Evolutionary conservation across 2,888 invertebrate genomes (phyloP).

Genomic region (Dimorphilus gyrociliatus): DNA sequence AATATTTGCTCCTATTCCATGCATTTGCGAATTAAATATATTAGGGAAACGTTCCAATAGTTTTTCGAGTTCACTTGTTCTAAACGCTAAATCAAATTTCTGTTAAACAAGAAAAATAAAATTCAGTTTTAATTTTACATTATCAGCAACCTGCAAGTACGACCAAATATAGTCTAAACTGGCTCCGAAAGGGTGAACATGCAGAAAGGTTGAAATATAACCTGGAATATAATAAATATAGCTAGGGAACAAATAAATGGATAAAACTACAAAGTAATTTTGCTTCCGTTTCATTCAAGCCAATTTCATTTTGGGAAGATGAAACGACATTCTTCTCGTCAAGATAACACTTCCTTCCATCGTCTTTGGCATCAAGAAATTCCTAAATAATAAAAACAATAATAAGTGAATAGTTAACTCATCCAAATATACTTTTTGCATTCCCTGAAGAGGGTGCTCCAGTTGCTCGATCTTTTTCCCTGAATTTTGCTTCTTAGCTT

Average conservation of each 20-base stretch:
- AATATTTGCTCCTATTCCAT: conserved; percentile 67
- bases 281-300: too few relatives aligned
- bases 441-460: conserved; percentile 45
- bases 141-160: conserved; percentile 72
- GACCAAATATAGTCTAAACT: conserved; percentile 75
- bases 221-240: conserved; percentile 28
- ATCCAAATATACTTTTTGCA: conserved; percentile 40
- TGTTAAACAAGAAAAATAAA: too few relatives aligned
- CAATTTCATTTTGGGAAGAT: too few relatives aligned
- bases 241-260: background rate
- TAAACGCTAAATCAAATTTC: conserved; percentile 53
- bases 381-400: too few relatives aligned
- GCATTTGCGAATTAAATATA: conserved; percentile 60
- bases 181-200: conserved; percentile 82
- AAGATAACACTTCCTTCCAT: too few relatives aligned
- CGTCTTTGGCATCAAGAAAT: too few relatives aligned
- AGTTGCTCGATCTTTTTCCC: conserved; percentile 64
- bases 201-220: conserved; percentile 69
- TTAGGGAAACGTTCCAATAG: conserved; percentile 58
- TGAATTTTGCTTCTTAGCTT: conserved; percentile 58
- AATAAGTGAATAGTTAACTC: too few relatives aligned
- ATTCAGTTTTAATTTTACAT: too few relatives aligned
- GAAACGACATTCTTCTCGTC: too few relatives aligned
- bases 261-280: background rate
- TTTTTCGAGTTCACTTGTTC: conserved; percentile 45